Evolutionary conservation across 2,113 vertebrate genomes (phyloP).

Genomic region (Tragelaphus scriptus): DNA sequence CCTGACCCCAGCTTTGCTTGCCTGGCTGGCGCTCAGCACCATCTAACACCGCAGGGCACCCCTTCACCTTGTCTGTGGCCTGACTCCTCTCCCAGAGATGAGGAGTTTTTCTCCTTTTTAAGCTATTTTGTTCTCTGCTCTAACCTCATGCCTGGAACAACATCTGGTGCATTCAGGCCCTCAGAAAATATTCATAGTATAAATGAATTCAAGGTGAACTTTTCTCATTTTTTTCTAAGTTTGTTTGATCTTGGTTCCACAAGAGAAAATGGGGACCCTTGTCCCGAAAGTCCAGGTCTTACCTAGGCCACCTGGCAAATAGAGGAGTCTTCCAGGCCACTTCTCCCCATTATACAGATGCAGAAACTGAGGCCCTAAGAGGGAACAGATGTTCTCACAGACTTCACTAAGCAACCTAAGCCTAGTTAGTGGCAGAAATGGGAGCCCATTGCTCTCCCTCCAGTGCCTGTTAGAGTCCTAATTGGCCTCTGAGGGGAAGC

Average conservation of each 20-base stretch:
- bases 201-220: not conserved
- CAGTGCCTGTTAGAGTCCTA: not conserved
- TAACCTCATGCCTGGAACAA: not conserved
- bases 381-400: not conserved
- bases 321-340: not conserved
- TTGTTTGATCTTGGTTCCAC: not conserved
- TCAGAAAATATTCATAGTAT: not conserved
- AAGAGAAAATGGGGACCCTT: not conserved
- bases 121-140: not conserved
- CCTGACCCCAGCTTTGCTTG: not conserved
- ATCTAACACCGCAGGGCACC: not conserved
- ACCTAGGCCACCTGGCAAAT: not conserved
- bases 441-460: not conserved
- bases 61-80: not conserved
- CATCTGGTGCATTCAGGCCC: not conserved
- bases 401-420: not conserved
- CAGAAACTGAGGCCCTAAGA: not conserved
- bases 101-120: not conserved
- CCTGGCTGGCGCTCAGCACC: rapidly evolving
- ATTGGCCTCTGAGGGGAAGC: not conserved
- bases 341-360: not conserved
- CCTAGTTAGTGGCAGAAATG: not conserved
- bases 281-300: not conserved
- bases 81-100: not conserved
- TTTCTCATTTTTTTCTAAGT: not conserved